These are phyloP conservation scores for Enteromius mattozi DNA, from an alignment of 2,797 vertebrate genomes.

Conservation along the genomic window DNA sequence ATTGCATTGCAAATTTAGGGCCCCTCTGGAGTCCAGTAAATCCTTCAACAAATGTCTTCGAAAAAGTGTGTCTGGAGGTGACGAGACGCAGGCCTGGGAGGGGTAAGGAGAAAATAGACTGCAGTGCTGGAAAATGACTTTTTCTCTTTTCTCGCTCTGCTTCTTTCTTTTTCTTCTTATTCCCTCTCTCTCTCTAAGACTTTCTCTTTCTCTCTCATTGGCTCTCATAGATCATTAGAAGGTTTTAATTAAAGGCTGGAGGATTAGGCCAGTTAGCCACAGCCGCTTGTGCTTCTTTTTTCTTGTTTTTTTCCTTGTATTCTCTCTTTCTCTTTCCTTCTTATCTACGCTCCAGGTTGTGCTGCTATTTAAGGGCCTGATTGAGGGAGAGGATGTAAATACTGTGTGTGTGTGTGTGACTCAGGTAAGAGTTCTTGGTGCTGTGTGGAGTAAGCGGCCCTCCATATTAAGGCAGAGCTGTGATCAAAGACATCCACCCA, in stretches of 20 bases:
- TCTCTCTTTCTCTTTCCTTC: slow-evolving; percentile 49
- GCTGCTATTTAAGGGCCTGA: slow-evolving; percentile 49
- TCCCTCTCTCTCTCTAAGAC: slow-evolving; percentile 39
- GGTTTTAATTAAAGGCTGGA: slow-evolving; percentile 76
- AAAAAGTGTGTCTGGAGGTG: slow-evolving; percentile 62
- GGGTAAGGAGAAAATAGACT: slow-evolving; percentile 32
- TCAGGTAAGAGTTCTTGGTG: slow-evolving; percentile 52
- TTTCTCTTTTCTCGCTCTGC: slow-evolving; percentile 28
- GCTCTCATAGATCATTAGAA: slow-evolving; percentile 71
- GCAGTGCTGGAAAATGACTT: slow-evolving; percentile 58
- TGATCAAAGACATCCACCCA: slow-evolving; percentile 76
- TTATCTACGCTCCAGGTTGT: slow-evolving; percentile 61
- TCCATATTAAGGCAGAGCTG: slow-evolving; percentile 63
- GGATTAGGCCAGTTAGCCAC: slow-evolving; percentile 66
- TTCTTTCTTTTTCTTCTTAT: not conserved
- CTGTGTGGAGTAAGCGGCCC: slow-evolving; percentile 43
- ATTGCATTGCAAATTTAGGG: slow-evolving; percentile 63
- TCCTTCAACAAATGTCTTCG: slow-evolving; percentile 63
- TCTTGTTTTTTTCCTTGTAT: slow-evolving; percentile 62
- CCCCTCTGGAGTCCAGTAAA: slow-evolving; percentile 61
- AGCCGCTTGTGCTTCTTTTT: slow-evolving; percentile 63
- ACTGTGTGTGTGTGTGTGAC: slow-evolving; percentile 1
- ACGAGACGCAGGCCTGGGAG: slow-evolving; percentile 35
- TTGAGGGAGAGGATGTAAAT: slow-evolving; percentile 45
- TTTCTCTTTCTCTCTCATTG: slow-evolving; percentile 22